Evolutionary conservation across 1,140 invertebrate species (phyloP).

Genomic region (Formica exsecta): DNA sequence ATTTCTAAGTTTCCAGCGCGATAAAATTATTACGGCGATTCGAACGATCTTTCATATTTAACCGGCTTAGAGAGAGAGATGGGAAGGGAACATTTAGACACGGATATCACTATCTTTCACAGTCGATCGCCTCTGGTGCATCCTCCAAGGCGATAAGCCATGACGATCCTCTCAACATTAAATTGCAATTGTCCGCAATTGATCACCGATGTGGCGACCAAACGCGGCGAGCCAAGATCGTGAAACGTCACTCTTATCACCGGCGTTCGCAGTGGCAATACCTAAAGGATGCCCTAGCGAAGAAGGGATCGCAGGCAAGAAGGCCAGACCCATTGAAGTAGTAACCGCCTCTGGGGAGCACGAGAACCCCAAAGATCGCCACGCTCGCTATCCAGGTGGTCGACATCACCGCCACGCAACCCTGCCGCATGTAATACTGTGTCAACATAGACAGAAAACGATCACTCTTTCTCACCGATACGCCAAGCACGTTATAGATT

Average conservation of each 20-base stretch:
- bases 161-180: slow-evolving; percentile 12
- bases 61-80: background rate
- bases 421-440: slow-evolving; percentile 88
- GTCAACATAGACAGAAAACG: slow-evolving; percentile 73
- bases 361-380: slow-evolving; percentile 92
- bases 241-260: slow-evolving; percentile 39
- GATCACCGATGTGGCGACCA: slow-evolving; percentile 7
- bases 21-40: slow-evolving; percentile 10
- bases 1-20: background rate
- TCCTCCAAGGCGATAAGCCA: background rate
- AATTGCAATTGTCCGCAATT: slow-evolving; percentile 53
- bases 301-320: slow-evolving; percentile 95
- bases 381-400: slow-evolving; percentile 93
- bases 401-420: slow-evolving; percentile 93
- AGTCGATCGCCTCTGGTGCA: slow-evolving; percentile 15
- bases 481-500: background rate
- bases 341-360: slow-evolving; percentile 93
- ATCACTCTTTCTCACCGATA: slow-evolving; percentile 55
- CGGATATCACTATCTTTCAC: slow-evolving; percentile 53
- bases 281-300: slow-evolving; percentile 90
- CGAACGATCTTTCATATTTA: slow-evolving; percentile 22
- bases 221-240: slow-evolving; percentile 8
- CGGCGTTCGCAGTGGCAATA: slow-evolving; percentile 68
- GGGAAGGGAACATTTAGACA: background rate
- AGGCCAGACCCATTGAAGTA: slow-evolving; percentile 95